Base-by-base conservation (phyloP, 2,113 vertebrate genomes). In the Talpa occidentalis region DNA sequence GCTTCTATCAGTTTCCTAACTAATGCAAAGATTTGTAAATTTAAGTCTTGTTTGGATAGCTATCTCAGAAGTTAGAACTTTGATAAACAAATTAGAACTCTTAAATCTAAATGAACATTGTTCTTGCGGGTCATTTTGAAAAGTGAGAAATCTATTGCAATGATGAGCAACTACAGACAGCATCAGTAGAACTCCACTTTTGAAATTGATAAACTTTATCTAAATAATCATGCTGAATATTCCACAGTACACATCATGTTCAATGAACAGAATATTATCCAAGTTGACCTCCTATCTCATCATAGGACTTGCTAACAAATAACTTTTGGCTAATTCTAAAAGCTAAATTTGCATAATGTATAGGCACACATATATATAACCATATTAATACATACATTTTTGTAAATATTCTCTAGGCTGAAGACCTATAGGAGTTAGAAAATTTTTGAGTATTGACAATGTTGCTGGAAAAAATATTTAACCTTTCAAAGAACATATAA, bases 321-420 rank as follows among this genome's bases (percentile, higher is more conserved):
- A 44, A 59, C 67, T 88, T 72, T 66, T 47, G 62, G 47, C 69
- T 90, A 87, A 66, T 80, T 95, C 77, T 76, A 90, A 92, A 87
- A 89, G 66, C 84, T 79, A 90, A 88, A 90, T 79, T 64, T 24
- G 22, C 26, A 44, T 52, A 16, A 62, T 17, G 56, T 22, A 52
- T 24, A 22, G 15, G 40, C 7, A 47, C 28, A 86, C 0, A 35
- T 4, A 21, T 28, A 47, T 19, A 85, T 2, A 40, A 56, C 19
- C 59, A 78, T 14, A 67, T 32, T 60, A 83, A 74, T 35, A 67
- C 9, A 47, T 30, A 52, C 21, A 40, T 64, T 76, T 79, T 77
- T 30, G 0, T 52, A 94, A 56, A 88, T 70, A 59, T 84, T 9
- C 42, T 91, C 19, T 26, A 91, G 37, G 16, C 28, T 87, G 44